These are phyloP conservation scores for Acromyrmex charruanus DNA, from an alignment of 1,140 invertebrate species.

Conservation along the genomic window DNA sequence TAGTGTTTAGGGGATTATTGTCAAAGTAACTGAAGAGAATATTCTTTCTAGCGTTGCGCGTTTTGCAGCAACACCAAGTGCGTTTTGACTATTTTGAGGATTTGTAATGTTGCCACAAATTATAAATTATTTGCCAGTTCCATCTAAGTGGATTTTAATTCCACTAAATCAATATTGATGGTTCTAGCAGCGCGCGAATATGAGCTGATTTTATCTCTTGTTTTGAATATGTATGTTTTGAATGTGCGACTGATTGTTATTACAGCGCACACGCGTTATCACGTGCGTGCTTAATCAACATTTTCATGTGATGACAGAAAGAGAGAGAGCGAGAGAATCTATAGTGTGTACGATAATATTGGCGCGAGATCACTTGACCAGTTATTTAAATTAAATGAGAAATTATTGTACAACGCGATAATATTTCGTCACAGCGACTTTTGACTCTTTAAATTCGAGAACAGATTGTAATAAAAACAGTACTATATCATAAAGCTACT, in stretches of 20 bases:
- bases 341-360: conserved; percentile 67
- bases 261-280: conserved; percentile 39
- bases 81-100: conserved; percentile 28
- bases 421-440: conserved; percentile 20
- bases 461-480: not conserved
- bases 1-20: conserved; percentile 64
- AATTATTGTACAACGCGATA: not conserved
- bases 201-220: conserved; percentile 69
- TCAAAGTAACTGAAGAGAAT: conserved; percentile 53
- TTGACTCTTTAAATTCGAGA: not conserved
- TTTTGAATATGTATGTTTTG: conserved; percentile 46
- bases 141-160: conserved; percentile 61
- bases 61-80: conserved; percentile 72
- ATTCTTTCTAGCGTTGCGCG: conserved; percentile 70
- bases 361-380: conserved; percentile 84
- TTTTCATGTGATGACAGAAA: conserved; percentile 49
- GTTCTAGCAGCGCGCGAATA: conserved; percentile 80
- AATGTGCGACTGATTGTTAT: conserved; percentile 67
- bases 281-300: conserved; percentile 61
- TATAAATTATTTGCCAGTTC: conserved; percentile 67
- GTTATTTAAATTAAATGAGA: not conserved
- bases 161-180: conserved; percentile 57
- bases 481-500: not conserved
- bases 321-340: conserved; percentile 67
- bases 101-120: conserved; percentile 72